A percentile compares a stretch with the other conserved stretches of the same genome.
phyloP scores from a whole-genome alignment of 2,797 vertebrate genomes.

The Gila robusta region DNA sequence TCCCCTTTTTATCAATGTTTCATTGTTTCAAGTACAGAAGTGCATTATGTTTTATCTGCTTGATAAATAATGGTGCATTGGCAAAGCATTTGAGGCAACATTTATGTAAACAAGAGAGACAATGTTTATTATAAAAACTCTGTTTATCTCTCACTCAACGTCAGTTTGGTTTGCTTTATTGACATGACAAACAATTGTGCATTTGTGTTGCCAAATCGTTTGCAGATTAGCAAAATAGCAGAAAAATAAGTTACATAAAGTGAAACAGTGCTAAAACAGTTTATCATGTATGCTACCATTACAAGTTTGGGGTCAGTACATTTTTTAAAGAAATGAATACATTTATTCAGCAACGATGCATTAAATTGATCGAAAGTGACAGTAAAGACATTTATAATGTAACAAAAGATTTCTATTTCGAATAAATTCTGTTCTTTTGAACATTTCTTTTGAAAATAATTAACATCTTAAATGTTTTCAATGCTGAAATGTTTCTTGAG shows the following conservation, averaged over 20 bases:
- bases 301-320: background rate
- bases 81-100: conserved; percentile 14
- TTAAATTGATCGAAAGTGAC: background rate
- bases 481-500: no score
- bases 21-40: conserved; percentile 40
- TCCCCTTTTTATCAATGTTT: conserved; percentile 14
- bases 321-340: background rate
- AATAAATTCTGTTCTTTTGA: background rate
- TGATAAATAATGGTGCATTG: conserved; percentile 28
- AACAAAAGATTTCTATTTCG: background rate
- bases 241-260: background rate
- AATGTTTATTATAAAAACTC: conserved; percentile 23
- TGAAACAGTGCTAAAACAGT: background rate
- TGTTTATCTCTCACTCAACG: background rate
- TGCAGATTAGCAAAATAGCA: background rate
- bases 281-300: background rate
- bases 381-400: background rate
- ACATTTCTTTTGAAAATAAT: background rate
- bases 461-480: background rate
- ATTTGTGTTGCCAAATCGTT: background rate
- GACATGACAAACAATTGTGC: conserved; percentile 18
- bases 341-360: background rate
- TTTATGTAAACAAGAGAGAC: conserved; percentile 38
- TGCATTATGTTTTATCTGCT: conserved; percentile 34
- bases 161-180: conserved; percentile 16